Evolutionary conservation across 1,140 invertebrate genomes (phyloP).

Genomic region (Hesperophylax magnus): DNA sequence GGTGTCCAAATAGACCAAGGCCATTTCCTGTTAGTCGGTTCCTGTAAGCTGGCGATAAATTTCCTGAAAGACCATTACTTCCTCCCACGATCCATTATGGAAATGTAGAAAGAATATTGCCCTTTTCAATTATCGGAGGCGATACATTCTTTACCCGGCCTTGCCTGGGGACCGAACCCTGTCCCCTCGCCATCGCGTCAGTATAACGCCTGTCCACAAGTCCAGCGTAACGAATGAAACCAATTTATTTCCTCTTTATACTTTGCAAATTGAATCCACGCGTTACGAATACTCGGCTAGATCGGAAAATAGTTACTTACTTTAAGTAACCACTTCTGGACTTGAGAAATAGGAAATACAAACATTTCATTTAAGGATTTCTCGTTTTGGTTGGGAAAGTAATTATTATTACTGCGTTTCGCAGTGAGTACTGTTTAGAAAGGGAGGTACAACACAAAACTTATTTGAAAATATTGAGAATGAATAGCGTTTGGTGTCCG

Average conservation of each 20-base stretch:
- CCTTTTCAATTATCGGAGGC: conserved; percentile 54
- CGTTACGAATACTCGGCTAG: conserved; percentile 7
- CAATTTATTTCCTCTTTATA: conserved; percentile 57
- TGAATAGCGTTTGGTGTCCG: no score
- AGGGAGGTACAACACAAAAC: no score
- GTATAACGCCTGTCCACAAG: conserved; percentile 38
- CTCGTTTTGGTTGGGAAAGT: no score
- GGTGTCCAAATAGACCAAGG: neutral
- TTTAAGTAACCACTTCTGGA: neutral
- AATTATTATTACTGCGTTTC: no score
- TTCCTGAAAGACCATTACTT: conserved; percentile 23
- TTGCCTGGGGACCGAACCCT: conserved; percentile 20
- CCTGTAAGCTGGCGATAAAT: conserved; percentile 32
- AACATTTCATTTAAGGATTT: no score
- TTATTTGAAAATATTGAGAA: no score
- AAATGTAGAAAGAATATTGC: conserved; percentile 46
- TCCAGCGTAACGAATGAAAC: conserved; percentile 53
- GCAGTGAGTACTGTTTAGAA: no score
- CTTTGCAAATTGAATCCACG: conserved; percentile 52
- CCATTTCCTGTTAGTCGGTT: neutral
- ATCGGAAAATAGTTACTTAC: neutral
- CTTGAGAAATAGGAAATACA: no score
- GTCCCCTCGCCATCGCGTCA: conserved; percentile 22
- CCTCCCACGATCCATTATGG: conserved; percentile 39
- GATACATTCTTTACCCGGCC: conserved; percentile 54